phyloP scores from a whole-genome alignment of 2,113 vertebrate genomes.

The Chloropsis cyanopogon region DNA sequence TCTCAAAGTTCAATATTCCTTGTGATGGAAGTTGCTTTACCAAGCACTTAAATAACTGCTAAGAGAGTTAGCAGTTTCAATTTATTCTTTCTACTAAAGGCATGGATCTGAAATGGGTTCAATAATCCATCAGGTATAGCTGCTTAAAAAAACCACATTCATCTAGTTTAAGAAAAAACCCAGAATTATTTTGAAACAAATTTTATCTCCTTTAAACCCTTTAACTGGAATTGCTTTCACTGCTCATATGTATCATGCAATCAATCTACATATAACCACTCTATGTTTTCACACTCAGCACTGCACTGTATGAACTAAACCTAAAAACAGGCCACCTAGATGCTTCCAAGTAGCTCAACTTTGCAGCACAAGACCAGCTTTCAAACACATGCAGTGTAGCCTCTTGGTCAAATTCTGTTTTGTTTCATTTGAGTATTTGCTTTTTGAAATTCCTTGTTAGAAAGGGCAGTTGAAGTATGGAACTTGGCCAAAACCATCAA shows the following conservation, averaged over 20 bases:
- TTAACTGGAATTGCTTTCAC: not conserved
- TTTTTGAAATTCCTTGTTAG: not conserved
- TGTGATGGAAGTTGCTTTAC: not conserved
- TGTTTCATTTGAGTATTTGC: not conserved
- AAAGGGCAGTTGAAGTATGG: not conserved
- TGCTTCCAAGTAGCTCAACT: not conserved
- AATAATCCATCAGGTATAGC: not conserved
- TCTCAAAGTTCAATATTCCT: not conserved
- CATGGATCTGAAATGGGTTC: not conserved
- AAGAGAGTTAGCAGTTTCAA: not conserved
- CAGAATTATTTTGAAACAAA: not conserved
- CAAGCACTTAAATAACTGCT: not conserved
- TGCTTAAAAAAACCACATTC: not conserved
- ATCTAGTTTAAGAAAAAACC: not conserved
- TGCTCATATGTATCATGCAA: not conserved
- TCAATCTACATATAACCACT: not conserved
- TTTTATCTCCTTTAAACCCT: not conserved
- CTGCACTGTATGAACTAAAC: not conserved
- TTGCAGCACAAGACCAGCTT: not conserved
- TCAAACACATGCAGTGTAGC: not conserved
- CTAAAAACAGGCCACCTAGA: not conserved
- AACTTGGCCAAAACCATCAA: conserved; percentile 41
- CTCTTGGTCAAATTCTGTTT: not conserved
- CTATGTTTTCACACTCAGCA: not conserved
- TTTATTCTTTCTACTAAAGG: not conserved